Conservation (phyloP, 2,888 invertebrate genomes). For the Phortica okadai region DNA sequence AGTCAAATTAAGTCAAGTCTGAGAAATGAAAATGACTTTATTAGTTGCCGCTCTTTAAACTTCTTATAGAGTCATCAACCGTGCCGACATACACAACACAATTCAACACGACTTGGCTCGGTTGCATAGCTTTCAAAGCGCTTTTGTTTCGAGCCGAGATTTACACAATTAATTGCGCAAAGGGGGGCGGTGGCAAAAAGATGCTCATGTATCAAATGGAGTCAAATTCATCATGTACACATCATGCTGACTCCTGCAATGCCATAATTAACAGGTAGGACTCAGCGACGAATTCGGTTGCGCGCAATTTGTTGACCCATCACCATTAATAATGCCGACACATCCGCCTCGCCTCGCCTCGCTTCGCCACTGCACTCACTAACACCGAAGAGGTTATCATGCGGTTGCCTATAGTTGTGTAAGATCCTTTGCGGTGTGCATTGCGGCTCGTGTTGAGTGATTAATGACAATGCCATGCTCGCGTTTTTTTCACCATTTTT, state of each 20-base stretch:
- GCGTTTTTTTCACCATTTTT: constrained; percentile 37
- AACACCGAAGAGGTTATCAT: constrained; percentile 39
- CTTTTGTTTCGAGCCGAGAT: not conserved
- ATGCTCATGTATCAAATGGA: constrained; percentile 24
- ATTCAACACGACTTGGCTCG: not conserved
- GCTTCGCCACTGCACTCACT: constrained; percentile 2
- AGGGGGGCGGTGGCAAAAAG: not conserved
- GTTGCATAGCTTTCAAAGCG: constrained; percentile 28
- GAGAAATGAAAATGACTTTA: constrained; percentile 62
- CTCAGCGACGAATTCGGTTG: constrained; percentile 44
- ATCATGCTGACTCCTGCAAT: constrained; percentile 70
- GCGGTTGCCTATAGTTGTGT: not conserved
- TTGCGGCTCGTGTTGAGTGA: constrained; percentile 75
- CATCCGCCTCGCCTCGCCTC: not conserved
- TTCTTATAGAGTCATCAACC: constrained; percentile 54
- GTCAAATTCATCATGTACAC: constrained; percentile 62
- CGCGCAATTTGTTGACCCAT: constrained; percentile 67
- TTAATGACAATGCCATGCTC: constrained; percentile 67
- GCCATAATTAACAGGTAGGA: constrained; percentile 73
- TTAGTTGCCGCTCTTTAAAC: constrained; percentile 52
- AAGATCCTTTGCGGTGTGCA: constrained; percentile 39
- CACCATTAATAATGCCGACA: constrained; percentile 58
- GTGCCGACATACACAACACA: not conserved
- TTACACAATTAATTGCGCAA: constrained; percentile 25
- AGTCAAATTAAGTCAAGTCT: constrained; percentile 55